Percentiles rank a stretch among this genome's conserved stretches.
phyloP scores from a whole-genome alignment of 2,797 vertebrate genomes.

The Sciurus carolinensis region DNA sequence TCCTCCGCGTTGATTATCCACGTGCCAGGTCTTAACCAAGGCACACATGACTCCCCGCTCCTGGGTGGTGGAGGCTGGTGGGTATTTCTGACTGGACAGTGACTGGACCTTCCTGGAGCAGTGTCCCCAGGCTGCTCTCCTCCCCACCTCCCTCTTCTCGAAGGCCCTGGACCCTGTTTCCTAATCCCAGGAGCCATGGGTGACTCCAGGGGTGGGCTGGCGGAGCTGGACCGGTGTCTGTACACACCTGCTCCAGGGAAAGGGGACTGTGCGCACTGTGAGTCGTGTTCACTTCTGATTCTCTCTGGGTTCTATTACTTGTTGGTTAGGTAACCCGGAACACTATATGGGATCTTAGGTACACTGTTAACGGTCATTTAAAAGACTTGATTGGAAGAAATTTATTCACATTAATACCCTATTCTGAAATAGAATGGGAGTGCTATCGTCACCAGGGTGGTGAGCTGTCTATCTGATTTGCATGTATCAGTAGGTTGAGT shows the following conservation, averaged over 20 bases:
- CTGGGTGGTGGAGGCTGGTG: too few species aligned
- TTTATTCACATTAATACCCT: constrained; percentile 24
- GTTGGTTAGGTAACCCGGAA: background rate
- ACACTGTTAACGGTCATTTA: background rate
- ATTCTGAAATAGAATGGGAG: background rate
- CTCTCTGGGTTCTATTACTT: background rate
- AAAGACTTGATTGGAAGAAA: constrained; percentile 7
- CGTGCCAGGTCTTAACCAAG: background rate
- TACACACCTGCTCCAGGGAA: background rate
- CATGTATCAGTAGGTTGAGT: background rate
- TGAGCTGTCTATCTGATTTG: background rate
- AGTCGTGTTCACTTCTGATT: background rate
- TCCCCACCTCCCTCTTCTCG: fast-evolving
- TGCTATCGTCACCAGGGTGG: background rate
- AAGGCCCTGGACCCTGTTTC: background rate
- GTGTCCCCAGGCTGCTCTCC: too few species aligned
- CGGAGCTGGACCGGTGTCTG: background rate
- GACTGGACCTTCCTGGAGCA: background rate
- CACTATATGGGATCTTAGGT: background rate
- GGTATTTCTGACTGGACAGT: background rate
- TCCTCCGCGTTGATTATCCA: background rate
- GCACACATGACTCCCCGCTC: background rate
- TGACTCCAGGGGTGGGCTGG: background rate
- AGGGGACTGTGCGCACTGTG: background rate
- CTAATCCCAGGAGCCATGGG: background rate